These are phyloP conservation scores for Craterocephalus amniculus DNA, from an alignment of 2,797 vertebrate species.

Conservation along the genomic window DNA sequence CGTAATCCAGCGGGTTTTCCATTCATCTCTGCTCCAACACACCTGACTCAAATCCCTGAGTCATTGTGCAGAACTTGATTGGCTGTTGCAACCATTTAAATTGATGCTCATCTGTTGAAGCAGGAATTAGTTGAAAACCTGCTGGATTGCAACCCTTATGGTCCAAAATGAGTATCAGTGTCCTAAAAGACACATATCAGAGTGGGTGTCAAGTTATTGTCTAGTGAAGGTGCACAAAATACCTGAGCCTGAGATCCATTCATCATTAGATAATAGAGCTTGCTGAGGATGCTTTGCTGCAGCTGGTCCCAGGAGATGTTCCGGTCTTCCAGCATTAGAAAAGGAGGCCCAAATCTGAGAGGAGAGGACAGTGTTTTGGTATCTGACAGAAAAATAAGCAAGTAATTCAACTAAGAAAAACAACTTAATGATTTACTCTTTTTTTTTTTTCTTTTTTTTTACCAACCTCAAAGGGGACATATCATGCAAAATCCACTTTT, in stretches of 20 bases:
- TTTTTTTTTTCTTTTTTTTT: background rate
- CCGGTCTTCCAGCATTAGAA: constrained; percentile 89
- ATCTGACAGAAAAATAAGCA: background rate
- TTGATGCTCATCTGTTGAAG: no score
- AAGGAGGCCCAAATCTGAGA: constrained; percentile 90
- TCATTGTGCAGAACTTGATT: no score
- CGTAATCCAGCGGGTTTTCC: no score
- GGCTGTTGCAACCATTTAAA: no score
- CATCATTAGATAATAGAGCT: constrained; percentile 88
- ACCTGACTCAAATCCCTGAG: no score
- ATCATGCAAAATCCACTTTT: no score
- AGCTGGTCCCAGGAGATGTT: constrained; percentile 90
- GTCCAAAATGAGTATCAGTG: background rate
- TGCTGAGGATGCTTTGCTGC: constrained; percentile 88
- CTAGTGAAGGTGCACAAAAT: constrained; percentile 11
- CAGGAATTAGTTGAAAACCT: no score
- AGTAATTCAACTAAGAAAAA: no score
- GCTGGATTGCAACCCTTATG: constrained; percentile 10
- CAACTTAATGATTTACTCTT: background rate
- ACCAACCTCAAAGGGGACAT: no score
- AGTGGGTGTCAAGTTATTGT: constrained; percentile 25
- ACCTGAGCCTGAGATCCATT: constrained; percentile 85
- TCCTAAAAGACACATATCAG: background rate
- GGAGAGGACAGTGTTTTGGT: background rate
- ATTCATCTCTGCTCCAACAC: no score